Evolutionary conservation across 23 tunicate genomes (phyloP), one percentile per base, ranked within the genome.

Genomic region (Diplosoma virens): DNA sequence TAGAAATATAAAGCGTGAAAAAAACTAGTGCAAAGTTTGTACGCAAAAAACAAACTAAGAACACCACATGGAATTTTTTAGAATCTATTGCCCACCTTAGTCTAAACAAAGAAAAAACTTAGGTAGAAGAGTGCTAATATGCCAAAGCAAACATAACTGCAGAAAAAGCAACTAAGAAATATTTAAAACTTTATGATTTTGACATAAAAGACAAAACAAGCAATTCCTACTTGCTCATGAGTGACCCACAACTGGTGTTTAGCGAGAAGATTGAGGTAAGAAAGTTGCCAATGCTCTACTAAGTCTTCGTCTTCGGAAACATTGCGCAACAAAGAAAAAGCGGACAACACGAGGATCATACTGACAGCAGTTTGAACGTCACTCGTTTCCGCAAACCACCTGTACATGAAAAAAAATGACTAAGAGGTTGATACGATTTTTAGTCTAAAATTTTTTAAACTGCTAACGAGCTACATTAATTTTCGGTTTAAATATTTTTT

Each of bases 311-410:
- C 67, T n/a, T 58, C 45, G 6, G 92, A 77, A 17, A 72, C 4
- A 16, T 26, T 47, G 16, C 27, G 1, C 11, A 6, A 9, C 18
- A 71, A 33, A 5, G 79, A 32, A 37, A 84, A 87, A 29, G 77
- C 74, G 7, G 78, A 60, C 32, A 78, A 54, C 7, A 79, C 69
- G 21, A 90, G 41, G 24, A 90, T 34, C 21, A 90, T 66, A 1
- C 33, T 58, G 28, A 80, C 86, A 0, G 86, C 30, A 5, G 90
- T 75, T 47, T 86, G 85, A 21, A 90, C 79, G 33, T 84, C 86
- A 75, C 61, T 75, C 9, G 60, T 71, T 21, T 79, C 82, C 0
- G 79, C 81, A 27, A 83, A 76, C 27, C 53, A 78, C 22, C 84
- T 89, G 69, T 29, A 29, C 59, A 72, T 37, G n/a, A n/a, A n/a